Evolutionary conservation across 1,140 invertebrate genomes (phyloP).

Genomic region (Dolichoris vasculosae): DNA sequence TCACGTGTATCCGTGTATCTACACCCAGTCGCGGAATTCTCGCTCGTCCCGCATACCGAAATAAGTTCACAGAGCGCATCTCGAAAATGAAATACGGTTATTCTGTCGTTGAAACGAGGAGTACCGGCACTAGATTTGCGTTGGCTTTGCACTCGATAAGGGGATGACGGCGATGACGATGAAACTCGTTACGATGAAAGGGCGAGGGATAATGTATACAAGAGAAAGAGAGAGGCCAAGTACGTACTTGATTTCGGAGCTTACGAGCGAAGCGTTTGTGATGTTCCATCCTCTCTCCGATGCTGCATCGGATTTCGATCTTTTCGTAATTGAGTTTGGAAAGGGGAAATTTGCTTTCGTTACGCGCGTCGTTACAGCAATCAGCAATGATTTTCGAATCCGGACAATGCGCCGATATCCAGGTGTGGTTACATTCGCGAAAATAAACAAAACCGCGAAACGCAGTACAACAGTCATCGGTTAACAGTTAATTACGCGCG

Average conservation of each 20-base stretch:
- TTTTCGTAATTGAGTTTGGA: conserved; percentile 24
- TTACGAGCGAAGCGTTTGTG: background rate
- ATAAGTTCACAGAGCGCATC: background rate
- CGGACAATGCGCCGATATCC: background rate
- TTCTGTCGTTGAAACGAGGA: background rate
- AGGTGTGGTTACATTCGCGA: background rate
- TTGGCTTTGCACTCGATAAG: background rate
- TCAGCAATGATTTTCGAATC: background rate
- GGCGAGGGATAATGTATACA: background rate
- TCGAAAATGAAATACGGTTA: conserved; percentile 20
- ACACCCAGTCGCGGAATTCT: background rate
- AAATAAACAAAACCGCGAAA: background rate
- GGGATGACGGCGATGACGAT: background rate
- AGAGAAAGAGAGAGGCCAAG: background rate
- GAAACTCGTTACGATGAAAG: conserved; percentile 25
- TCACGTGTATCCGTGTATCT: background rate
- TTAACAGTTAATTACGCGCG: background rate
- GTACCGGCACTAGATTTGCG: background rate
- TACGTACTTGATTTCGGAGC: conserved; percentile 17
- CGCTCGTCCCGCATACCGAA: background rate
- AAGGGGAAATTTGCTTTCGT: background rate
- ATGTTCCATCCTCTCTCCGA: background rate
- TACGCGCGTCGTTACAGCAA: background rate
- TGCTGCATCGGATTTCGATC: conserved; percentile 18
- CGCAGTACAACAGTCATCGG: too few relatives aligned